Base-by-base conservation (phyloP, 1,140 invertebrate species). In the Drosophila trapezifrons region DNA sequence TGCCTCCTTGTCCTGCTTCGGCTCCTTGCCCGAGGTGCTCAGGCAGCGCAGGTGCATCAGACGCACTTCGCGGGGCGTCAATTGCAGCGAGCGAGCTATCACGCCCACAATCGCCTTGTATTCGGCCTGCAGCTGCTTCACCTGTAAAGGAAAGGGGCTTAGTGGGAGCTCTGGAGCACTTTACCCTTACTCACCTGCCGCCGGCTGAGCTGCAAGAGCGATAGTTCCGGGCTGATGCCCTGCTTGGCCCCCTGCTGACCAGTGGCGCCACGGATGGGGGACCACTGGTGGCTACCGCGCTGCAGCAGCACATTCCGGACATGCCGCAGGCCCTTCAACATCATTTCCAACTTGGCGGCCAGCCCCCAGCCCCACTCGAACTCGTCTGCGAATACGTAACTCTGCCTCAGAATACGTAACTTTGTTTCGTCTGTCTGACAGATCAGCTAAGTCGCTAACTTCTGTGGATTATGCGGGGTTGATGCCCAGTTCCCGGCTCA, bases 101-200 rank as follows among this genome's bases (percentile, higher is more conserved):
- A 78, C 82, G 38, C 77, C 92, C 43, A 83, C 83, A 47, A 93
- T 85, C 17, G 93, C 92, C 65, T 90, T 81, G 70, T 93, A 94
- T 92, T 94, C 93, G 65, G 76, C 90, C 43, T 90, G 83, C 22
- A 93, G 79, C 60, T 85, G 90, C 75, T 73, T 91, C 15, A 86
- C 54, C 90, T 91, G 10, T 0, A 13, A 2, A 1, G 10, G 20
- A 18, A 37, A 7, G 15, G 0, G 4, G 1, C 9, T 29, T 22
- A 18, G 0, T n/a, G 9, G 2, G 27, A 7, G 18, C 0, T 29
- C 18, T n/a, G 8, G 9, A 13, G 9, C 13, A 6, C 7, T 12
- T 29, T 3, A 6, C 37, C 2, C 1, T n/a, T 22, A 75, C 63
- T 63, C 37, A 89, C 84, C 84, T 89, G 84, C 51, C 84, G 84